Evolutionary conservation across 1,140 invertebrate species (phyloP).

Genomic region (Drosophila novamexicana): DNA sequence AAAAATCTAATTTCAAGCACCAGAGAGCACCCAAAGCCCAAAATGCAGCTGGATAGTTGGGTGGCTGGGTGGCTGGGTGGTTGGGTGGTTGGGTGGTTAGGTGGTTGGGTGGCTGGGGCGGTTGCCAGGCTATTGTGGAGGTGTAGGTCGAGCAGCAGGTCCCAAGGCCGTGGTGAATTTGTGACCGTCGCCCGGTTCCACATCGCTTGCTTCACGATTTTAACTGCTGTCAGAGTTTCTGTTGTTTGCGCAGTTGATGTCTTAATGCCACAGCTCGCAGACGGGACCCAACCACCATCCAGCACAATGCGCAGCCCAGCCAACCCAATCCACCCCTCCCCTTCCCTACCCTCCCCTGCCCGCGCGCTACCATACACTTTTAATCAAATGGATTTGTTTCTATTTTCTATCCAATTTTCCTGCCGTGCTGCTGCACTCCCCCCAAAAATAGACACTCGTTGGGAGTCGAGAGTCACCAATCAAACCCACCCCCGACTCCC

Average conservation of each 20-base stretch:
- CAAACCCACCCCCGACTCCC: neutral
- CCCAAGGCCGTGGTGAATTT: conserved; percentile 28
- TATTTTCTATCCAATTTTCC: conserved; percentile 44
- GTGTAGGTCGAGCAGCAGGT: neutral
- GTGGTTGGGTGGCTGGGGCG: neutral
- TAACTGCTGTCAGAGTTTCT: conserved; percentile 35
- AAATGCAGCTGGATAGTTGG: neutral
- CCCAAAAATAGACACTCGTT: conserved; percentile 33
- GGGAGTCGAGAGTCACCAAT: conserved; percentile 6
- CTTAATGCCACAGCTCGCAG: conserved; percentile 46
- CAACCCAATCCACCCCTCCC: neutral
- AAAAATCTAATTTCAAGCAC: conserved; percentile 69
- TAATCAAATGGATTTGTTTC: conserved; percentile 60
- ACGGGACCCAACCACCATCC: neutral
- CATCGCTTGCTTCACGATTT: conserved; percentile 60
- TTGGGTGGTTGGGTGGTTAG: neutral
- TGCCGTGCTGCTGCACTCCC: neutral
- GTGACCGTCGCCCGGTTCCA: conserved; percentile 33
- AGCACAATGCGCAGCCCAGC: too few species aligned
- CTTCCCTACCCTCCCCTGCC: neutral
- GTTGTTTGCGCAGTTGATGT: conserved; percentile 33
- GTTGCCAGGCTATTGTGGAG: neutral
- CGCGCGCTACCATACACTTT: conserved; percentile 10
- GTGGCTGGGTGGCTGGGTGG: neutral
- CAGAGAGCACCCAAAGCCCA: conserved; percentile 42